These are phyloP conservation scores for Rousettus leschenaultii DNA, from an alignment of 2,113 vertebrate genomes.

Conservation along the genomic window DNA sequence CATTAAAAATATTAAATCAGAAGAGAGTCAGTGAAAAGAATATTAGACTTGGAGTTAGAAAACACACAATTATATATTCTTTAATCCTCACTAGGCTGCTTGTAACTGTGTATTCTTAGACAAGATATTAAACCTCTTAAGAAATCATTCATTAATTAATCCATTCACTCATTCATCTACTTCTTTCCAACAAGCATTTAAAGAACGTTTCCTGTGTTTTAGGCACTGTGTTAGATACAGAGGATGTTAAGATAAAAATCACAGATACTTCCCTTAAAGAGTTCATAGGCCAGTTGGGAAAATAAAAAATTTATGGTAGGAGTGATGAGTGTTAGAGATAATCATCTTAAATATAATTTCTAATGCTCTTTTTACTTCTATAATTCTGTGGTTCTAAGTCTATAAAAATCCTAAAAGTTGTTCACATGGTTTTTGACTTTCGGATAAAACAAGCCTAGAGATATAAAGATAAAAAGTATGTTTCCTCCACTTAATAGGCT, in stretches of 20 bases:
- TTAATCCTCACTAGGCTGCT: not conserved
- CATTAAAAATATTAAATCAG: not conserved
- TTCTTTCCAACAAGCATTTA: not conserved
- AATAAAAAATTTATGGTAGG: not conserved
- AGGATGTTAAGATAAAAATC: constrained; percentile 10
- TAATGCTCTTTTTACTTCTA: not conserved
- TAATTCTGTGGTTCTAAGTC: not conserved
- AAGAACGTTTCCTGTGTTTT: not conserved
- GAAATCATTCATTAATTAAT: not conserved
- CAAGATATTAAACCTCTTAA: not conserved
- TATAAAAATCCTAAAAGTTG: constrained; percentile 32
- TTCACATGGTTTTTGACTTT: constrained; percentile 10
- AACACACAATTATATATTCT: not conserved
- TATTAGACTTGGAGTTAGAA: not conserved
- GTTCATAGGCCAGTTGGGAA: not conserved
- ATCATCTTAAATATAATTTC: not conserved
- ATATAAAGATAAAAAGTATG: constrained; percentile 2
- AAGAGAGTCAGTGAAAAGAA: not conserved
- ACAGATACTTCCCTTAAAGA: not conserved
- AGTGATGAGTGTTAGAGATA: not conserved
- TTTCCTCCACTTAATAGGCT: not conserved
- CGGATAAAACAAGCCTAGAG: not conserved
- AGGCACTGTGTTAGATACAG: not conserved
- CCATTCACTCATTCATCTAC: not conserved
- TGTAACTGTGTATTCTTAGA: not conserved